Percentiles rank a stretch among this genome's conserved stretches.
Conservation (phyloP, 2,797 vertebrate species). For the Balearica regulorum region DNA sequence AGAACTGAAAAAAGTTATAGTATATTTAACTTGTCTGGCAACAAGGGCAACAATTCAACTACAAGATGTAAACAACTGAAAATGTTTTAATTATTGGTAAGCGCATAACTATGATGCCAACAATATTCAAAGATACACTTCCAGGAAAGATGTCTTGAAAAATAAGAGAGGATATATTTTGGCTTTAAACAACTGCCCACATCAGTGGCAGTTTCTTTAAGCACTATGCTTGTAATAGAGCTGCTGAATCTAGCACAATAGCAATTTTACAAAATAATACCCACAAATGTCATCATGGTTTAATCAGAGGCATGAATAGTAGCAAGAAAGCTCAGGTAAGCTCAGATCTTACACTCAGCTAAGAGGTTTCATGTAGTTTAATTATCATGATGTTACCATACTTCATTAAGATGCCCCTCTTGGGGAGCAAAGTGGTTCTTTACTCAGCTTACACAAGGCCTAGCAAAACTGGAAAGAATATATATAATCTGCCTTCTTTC, state of each 20-base stretch:
- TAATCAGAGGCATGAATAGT: constrained; percentile 4
- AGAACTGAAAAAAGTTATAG: background rate
- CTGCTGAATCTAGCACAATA: constrained; percentile 7
- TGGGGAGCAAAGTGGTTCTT: background rate
- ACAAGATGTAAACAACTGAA: constrained; percentile 7
- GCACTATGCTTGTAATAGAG: background rate
- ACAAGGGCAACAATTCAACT: background rate
- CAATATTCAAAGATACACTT: constrained; percentile 8
- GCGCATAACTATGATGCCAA: background rate
- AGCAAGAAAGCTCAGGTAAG: background rate
- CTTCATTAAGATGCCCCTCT: background rate
- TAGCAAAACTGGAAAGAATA: background rate
- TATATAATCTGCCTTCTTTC: background rate
- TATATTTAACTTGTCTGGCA: background rate
- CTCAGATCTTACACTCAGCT: background rate
- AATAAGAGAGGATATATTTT: background rate
- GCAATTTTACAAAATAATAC: constrained; percentile 36
- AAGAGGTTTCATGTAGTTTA: background rate
- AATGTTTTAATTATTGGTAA: background rate
- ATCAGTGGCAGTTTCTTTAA: constrained; percentile 22
- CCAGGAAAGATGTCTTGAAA: constrained; percentile 30
- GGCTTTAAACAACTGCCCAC: constrained; percentile 37
- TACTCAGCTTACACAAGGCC: background rate
- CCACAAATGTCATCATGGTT: background rate
- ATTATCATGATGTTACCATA: background rate